These are phyloP conservation scores for Channa maculata DNA, from an alignment of 2,113 vertebrate genomes.

Conservation along the genomic window DNA sequence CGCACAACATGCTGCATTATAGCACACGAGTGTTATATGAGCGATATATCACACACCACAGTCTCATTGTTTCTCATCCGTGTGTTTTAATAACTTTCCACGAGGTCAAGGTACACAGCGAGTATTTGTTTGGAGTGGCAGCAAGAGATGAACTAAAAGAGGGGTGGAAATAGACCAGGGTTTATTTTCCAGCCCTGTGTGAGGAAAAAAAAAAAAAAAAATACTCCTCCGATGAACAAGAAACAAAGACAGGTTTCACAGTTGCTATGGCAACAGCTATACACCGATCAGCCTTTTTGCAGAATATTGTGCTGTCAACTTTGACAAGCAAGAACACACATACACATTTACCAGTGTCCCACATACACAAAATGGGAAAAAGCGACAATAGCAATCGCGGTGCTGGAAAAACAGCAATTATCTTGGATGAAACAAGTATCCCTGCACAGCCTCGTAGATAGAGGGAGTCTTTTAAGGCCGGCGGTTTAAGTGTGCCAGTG, in stretches of 20 bases:
- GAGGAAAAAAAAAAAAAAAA: neutral
- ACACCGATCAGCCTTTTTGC: constrained; percentile 64
- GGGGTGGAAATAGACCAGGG: neutral
- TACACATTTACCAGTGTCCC: constrained; percentile 8
- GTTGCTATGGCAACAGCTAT: constrained; percentile 78
- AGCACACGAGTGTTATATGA: constrained; percentile 49
- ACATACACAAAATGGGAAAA: constrained; percentile 23
- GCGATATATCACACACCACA: constrained; percentile 27
- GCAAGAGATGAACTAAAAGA: constrained; percentile 28
- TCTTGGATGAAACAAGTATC: constrained; percentile 42
- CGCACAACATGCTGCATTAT: constrained; percentile 64
- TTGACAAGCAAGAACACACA: constrained; percentile 38
- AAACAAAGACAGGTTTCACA: constrained; percentile 67
- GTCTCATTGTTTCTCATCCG: neutral
- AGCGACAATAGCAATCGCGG: constrained; percentile 29
- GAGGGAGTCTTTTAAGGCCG: constrained; percentile 15
- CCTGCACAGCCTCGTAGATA: constrained; percentile 1
- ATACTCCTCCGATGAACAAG: constrained; percentile 40
- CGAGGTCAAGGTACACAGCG: constrained; percentile 1
- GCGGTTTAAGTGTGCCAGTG: constrained; percentile 32
- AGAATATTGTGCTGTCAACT: constrained; percentile 60
- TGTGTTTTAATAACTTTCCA: constrained; percentile 21
- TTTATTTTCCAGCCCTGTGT: neutral
- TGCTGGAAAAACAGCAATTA: constrained; percentile 50
- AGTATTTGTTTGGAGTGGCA: constrained; percentile 22